Conservation (phyloP, 2,797 vertebrate species). For the Spinibarbus caldwelli region DNA sequence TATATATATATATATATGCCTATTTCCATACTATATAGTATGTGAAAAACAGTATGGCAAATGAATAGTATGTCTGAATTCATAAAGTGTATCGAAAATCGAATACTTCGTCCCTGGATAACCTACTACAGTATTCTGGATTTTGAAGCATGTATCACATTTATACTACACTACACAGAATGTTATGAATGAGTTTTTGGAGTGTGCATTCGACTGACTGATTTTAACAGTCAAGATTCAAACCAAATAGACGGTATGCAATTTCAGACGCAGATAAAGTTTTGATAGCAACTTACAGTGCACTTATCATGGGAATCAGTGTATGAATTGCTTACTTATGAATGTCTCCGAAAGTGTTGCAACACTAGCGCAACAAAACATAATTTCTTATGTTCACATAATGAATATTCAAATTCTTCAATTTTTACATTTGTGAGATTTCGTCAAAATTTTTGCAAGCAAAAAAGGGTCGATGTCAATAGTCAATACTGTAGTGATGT, state of each 20-base stretch:
- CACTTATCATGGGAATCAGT: background rate
- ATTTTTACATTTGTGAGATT: no score
- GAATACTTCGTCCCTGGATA: background rate
- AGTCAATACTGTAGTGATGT: background rate
- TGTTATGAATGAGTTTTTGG: background rate
- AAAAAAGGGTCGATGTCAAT: background rate
- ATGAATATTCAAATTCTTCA: no score
- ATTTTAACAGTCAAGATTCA: background rate
- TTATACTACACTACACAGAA: no score
- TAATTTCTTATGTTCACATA: background rate
- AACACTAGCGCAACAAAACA: background rate
- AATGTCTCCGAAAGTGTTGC: background rate
- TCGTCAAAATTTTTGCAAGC: background rate
- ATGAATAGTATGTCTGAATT: background rate
- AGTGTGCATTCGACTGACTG: background rate
- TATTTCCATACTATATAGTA: background rate
- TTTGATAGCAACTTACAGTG: background rate
- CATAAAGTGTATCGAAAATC: background rate
- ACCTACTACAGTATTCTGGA: background rate
- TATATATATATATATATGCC: background rate
- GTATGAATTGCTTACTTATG: background rate
- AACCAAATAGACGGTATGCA: background rate
- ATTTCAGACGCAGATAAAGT: background rate
- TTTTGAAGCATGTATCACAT: no score
- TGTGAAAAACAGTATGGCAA: background rate